Evolutionary conservation across 1,140 invertebrate species (phyloP), one percentile per base, ranked within the genome.

Genomic region (Coboldia fuscipes): DNA sequence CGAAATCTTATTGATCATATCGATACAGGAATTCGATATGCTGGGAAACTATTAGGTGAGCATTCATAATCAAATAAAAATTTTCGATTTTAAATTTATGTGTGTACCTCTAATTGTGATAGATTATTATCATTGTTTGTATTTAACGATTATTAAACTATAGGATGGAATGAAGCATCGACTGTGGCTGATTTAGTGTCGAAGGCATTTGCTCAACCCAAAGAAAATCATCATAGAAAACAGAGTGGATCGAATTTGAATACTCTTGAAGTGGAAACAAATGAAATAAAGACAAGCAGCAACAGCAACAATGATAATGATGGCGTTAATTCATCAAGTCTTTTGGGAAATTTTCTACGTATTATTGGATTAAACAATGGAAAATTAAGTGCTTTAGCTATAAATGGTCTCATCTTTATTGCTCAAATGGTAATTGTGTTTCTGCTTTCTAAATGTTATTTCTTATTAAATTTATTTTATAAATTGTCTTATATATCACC

Each of bases 351-450:
- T 10, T 64, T 84, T 45, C 63, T 84, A 30, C 61, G 68, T 19
- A 57, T 84, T 20, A 56, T 84, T 27, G 76, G 75, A 13, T 61
- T 84, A 28, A 73, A 83, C 46, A 62, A 70, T 0, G 66, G 63
- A 17, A 76, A 78, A 54, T 60, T 83, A 14, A 70, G 74, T 18
- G 76, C 79, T 0, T 70, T 84, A 28, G 75, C 76, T 2, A 56
- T 85, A 2, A 85, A 85, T 50, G 74, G 71, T 10, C 59, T 83
- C 5, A 70, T 84, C 35, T 80, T 82, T 51, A 58, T 85, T n/a
- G 77, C 78, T 3, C 77, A 84, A 60, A 62, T 81, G 68, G 79
- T 82, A 57, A 61, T 8, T 13, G 14, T 5, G 14, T 13, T 4
- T 10, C 9, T 10, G n/a, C 14, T 29, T 29, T n/a, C 14, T 8